These are phyloP conservation scores for Antechinus flavipes DNA, from an alignment of 2,113 vertebrate genomes.

Conservation along the genomic window DNA sequence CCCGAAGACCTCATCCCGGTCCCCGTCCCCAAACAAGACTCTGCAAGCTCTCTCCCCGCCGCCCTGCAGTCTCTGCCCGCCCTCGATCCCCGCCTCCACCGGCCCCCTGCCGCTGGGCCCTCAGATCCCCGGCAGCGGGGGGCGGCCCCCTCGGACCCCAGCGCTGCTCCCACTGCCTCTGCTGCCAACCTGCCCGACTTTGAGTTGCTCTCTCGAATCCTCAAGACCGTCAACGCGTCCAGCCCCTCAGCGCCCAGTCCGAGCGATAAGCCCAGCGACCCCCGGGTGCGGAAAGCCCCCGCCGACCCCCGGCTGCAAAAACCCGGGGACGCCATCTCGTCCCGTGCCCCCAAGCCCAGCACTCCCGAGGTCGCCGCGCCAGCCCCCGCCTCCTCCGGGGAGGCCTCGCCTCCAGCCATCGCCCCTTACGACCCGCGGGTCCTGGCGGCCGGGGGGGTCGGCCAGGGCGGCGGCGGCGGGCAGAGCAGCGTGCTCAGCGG, in stretches of 20 bases:
- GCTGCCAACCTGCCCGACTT: slow-evolving; percentile 88
- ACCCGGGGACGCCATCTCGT: slow-evolving; percentile 17
- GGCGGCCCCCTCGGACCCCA: slow-evolving; percentile 53
- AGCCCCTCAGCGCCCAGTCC: slow-evolving; percentile 74
- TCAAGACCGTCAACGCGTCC: slow-evolving; percentile 91
- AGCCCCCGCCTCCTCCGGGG: slow-evolving; percentile 63
- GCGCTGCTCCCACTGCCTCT: not conserved
- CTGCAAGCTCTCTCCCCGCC: slow-evolving; percentile 85
- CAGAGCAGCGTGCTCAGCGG: slow-evolving; percentile 92
- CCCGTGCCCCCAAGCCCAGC: slow-evolving; percentile 74
- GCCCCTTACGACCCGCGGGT: slow-evolving; percentile 94
- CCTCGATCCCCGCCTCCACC: slow-evolving; percentile 88
- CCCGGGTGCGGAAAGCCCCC: slow-evolving; percentile 87
- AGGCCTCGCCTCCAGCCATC: slow-evolving; percentile 80
- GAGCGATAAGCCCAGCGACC: slow-evolving; percentile 90
- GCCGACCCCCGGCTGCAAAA: slow-evolving; percentile 91
- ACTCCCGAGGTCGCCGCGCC: slow-evolving; percentile 70
- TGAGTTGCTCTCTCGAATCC: slow-evolving; percentile 92
- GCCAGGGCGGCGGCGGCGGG: slow-evolving; percentile 79
- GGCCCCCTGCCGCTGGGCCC: slow-evolving; percentile 71
- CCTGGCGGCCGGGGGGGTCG: slow-evolving; percentile 88
- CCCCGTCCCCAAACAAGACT: slow-evolving; percentile 92
- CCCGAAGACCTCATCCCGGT: slow-evolving; percentile 94
- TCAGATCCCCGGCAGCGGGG: slow-evolving; percentile 77
- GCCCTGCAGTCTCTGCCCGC: slow-evolving; percentile 89